Conservation (phyloP, 2,888 invertebrate genomes). For the Polyploca ridens region DNA sequence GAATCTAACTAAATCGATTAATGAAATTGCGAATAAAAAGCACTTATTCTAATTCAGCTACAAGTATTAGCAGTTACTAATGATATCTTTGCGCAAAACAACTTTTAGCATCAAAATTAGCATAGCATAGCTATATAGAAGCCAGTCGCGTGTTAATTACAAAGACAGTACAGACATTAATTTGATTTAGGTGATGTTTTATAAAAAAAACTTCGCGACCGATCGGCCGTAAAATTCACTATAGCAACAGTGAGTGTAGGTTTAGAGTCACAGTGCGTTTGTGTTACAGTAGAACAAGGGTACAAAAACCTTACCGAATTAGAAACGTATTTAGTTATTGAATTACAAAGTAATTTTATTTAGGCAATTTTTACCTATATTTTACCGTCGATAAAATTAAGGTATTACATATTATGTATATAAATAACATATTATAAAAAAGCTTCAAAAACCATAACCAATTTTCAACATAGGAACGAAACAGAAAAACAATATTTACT, state of each 20-base stretch:
- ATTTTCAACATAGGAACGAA: too few species aligned
- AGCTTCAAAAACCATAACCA: too few species aligned
- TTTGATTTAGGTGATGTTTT: constrained; percentile 5
- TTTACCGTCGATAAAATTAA: too few species aligned
- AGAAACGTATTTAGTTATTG: too few species aligned
- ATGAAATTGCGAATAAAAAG: not conserved
- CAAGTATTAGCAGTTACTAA: not conserved
- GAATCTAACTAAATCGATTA: not conserved
- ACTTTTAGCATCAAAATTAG: not conserved
- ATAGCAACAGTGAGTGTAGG: not conserved
- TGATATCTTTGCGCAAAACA: not conserved
- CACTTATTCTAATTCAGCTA: not conserved
- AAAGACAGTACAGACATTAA: not conserved
- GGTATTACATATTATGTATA: too few species aligned
- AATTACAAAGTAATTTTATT: too few species aligned
- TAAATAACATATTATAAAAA: too few species aligned
- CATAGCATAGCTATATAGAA: not conserved
- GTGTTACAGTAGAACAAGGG: not conserved
- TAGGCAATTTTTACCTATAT: too few species aligned
- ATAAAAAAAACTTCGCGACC: not conserved
- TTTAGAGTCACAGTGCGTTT: not conserved
- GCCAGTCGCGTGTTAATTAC: not conserved
- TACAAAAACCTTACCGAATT: too few species aligned
- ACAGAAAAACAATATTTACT: too few species aligned
- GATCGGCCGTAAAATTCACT: not conserved